Evolutionary conservation across 2,797 vertebrate genomes (phyloP).

Genomic region (Uromys caudimaculatus): DNA sequence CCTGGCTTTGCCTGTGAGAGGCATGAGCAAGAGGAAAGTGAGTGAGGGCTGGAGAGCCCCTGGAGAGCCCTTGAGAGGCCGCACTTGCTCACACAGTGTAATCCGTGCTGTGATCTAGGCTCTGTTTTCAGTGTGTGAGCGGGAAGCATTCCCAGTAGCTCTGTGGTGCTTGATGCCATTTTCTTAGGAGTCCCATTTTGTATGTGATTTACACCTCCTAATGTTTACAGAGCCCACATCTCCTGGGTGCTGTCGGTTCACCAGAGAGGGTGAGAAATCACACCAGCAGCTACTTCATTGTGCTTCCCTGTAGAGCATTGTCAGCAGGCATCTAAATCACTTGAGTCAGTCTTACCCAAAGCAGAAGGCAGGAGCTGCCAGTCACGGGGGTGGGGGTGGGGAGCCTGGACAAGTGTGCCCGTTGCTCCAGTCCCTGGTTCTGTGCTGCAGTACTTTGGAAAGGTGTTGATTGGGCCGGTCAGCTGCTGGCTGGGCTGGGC

Average conservation of each 20-base stretch:
- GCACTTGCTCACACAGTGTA: not conserved
- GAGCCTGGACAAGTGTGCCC: rapidly evolving
- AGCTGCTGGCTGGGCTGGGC: no score
- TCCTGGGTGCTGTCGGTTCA: no score
- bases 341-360: not conserved
- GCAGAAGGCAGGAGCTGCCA: not conserved
- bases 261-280: not conserved
- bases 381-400: rapidly evolving
- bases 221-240: not conserved
- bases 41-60: not conserved
- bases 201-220: not conserved
- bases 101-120: not conserved
- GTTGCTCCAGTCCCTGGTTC: not conserved
- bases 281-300: not conserved
- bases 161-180: not conserved
- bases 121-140: not conserved
- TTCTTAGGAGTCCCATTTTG: not conserved
- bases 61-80: not conserved
- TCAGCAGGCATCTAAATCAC: not conserved
- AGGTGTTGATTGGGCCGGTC: rapidly evolving
- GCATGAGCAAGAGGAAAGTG: not conserved
- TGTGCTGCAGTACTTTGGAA: not conserved
- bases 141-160: not conserved
- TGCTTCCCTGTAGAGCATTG: not conserved
- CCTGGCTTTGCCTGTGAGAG: not conserved